phyloP scores from a whole-genome alignment of 1,140 invertebrate genomes.

The Matsumurasca onukii region DNA sequence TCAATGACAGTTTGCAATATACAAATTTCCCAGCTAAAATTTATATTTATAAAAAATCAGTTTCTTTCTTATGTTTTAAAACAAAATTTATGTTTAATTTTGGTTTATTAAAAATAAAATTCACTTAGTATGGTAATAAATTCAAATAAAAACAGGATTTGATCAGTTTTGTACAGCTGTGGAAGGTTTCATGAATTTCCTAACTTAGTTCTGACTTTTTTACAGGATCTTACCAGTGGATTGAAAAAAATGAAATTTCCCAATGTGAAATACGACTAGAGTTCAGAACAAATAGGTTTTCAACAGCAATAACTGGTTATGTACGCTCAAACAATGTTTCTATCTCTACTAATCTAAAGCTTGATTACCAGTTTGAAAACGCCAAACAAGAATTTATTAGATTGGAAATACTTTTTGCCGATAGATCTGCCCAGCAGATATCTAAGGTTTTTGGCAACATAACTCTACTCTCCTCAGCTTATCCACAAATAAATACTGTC shows the following conservation, averaged over 20 bases:
- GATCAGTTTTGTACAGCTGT: too few relatives aligned
- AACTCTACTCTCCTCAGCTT: conserved; percentile 67
- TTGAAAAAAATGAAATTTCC: conserved; percentile 64
- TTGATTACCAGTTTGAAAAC: conserved; percentile 67
- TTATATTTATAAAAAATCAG: too few relatives aligned
- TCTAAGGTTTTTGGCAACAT: conserved; percentile 59
- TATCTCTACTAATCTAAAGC: conserved; percentile 57
- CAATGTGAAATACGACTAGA: conserved; percentile 67
- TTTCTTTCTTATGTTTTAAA: too few relatives aligned
- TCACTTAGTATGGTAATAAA: too few relatives aligned
- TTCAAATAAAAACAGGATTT: too few relatives aligned
- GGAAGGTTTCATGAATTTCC: too few relatives aligned
- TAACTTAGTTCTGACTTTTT: conserved; percentile 28
- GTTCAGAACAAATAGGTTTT: conserved; percentile 67
- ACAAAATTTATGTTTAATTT: too few relatives aligned
- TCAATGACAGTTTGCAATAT: too few relatives aligned
- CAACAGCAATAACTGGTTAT: conserved; percentile 65
- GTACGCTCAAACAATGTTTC: conserved; percentile 57
- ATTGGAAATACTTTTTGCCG: conserved; percentile 62
- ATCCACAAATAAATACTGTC: conserved; percentile 72
- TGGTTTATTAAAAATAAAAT: too few relatives aligned
- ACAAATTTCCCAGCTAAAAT: too few relatives aligned
- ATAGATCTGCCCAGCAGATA: conserved; percentile 61
- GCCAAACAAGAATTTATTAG: conserved; percentile 65
- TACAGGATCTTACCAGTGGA: conserved; percentile 54